A percentile compares a stretch with the other conserved stretches of the same genome.
These are phyloP conservation scores for Drosophila buzzatii DNA, from an alignment of 2,888 invertebrate genomes.

Conservation along the genomic window DNA sequence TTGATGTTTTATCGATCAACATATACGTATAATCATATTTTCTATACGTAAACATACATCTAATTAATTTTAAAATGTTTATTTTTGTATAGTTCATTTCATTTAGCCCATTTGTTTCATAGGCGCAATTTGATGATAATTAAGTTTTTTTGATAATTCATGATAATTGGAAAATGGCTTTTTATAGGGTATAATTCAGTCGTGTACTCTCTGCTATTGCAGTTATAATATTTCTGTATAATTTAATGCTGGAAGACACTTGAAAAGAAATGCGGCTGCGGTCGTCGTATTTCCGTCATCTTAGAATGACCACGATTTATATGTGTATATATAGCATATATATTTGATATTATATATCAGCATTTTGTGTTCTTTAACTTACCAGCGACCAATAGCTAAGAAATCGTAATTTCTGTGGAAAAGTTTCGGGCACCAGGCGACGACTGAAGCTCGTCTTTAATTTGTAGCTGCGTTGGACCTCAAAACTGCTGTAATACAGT, in stretches of 20 bases:
- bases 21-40: too few relatives aligned
- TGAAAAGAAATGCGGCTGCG: constrained; percentile 55
- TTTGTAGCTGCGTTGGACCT: constrained; percentile 80
- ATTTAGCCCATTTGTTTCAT: too few relatives aligned
- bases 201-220: background rate
- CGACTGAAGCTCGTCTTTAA: constrained; percentile 70
- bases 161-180: too few relatives aligned
- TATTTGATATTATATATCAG: background rate
- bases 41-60: too few relatives aligned
- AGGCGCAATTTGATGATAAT: too few relatives aligned
- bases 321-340: constrained; percentile 8
- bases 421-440: constrained; percentile 83
- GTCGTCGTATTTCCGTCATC: constrained; percentile 62
- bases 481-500: constrained; percentile 86
- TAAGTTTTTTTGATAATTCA: too few relatives aligned
- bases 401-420: constrained; percentile 84
- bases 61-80: too few relatives aligned
- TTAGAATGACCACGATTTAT: constrained; percentile 44
- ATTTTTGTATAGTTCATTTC: too few relatives aligned
- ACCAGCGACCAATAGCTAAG: constrained; percentile 87
- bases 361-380: constrained; percentile 70
- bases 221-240: background rate
- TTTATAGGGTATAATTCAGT: background rate
- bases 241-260: constrained; percentile 52
- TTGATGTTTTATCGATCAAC: too few relatives aligned